A percentile compares a stretch with the other conserved stretches of the same genome.
Evolutionary conservation across 2,797 vertebrate species (phyloP).

Genomic region (Cichlasoma orientale): DNA sequence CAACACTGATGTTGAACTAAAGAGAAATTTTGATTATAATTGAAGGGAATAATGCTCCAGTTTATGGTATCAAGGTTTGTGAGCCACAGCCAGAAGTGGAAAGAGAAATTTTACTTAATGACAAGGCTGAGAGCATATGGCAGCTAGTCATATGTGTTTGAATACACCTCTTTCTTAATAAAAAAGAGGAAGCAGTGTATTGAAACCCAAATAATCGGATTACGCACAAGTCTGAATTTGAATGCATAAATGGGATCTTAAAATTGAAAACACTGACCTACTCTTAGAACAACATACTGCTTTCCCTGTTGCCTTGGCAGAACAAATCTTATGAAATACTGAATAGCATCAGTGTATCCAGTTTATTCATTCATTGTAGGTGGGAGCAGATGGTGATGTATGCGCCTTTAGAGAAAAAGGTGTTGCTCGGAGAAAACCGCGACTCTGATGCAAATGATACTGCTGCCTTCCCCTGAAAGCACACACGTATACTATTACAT

Average conservation of each 20-base stretch:
- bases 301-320: not conserved
- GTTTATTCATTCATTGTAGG: slow-evolving; percentile 14
- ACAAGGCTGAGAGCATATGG: not conserved
- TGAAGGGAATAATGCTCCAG: not conserved
- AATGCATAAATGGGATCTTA: not conserved
- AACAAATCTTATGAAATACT: not conserved
- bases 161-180: not conserved
- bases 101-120: not conserved
- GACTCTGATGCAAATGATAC: slow-evolving; percentile 10
- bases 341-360: not conserved
- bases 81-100: not conserved
- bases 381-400: slow-evolving; percentile 21
- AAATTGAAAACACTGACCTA: not conserved
- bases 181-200: not conserved
- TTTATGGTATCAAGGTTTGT: not conserved
- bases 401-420: slow-evolving; percentile 14
- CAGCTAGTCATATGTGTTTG: not conserved
- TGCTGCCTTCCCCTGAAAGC: not conserved
- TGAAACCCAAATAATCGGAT: not conserved
- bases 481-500: not conserved
- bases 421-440: slow-evolving; percentile 6
- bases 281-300: not conserved
- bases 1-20: not conserved
- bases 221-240: not conserved
- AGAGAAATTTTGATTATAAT: not conserved